Base-by-base conservation (phyloP, 2,113 vertebrate genomes). In the Dasyprocta punctata region DNA sequence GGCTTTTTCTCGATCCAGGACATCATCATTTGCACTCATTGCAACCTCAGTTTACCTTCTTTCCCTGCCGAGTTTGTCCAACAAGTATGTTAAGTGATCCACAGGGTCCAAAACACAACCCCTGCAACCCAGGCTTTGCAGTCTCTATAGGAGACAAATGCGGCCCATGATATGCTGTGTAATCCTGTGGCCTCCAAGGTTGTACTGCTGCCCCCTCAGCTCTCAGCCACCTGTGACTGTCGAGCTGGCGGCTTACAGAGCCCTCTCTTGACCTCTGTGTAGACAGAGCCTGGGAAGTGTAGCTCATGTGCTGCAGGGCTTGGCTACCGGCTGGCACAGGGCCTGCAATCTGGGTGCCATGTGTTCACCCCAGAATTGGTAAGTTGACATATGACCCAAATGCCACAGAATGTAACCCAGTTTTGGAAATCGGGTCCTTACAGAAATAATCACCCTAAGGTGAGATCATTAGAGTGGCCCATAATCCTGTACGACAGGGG, bases 51-150 rank as follows among this genome's bases (percentile, higher is more conserved):
- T 49, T 17, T 56, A 47, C 33, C 16, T 63, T 17, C 61, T 41
- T 65, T 61, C 26, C 71, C 26, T 20, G 20, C 49, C 28, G 3
- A 19, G 52, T 26, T 44, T 44, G 8, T 26, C 41, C 9, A 19
- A 16, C 56, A 61, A 0, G 22, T 1, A 0, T 19, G 4, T 30
- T 33, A 36, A 38, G 26, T n/a, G 10, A 7, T 4, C 9, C 1
- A 2, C 4, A 0, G 61, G 56, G 67, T 80, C 47, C 10, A 1
- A 24, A 28, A 20, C 41, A 19, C n/a, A n/a, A 38, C 7, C 26
- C 47, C 52, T 4, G 44, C 60, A 77, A 47, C 13, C 41, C 73
- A 28, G 17, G 16, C 26, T 67, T 10, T 56, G 1, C 14, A 13
- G 78, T 7, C 38, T 71, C 22, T 11, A 0, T 30, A 56, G 67